Evolutionary conservation across 2,797 vertebrate species (phyloP), one percentile per base, ranked within the genome.

Genomic region (Danionella dracula): DNA sequence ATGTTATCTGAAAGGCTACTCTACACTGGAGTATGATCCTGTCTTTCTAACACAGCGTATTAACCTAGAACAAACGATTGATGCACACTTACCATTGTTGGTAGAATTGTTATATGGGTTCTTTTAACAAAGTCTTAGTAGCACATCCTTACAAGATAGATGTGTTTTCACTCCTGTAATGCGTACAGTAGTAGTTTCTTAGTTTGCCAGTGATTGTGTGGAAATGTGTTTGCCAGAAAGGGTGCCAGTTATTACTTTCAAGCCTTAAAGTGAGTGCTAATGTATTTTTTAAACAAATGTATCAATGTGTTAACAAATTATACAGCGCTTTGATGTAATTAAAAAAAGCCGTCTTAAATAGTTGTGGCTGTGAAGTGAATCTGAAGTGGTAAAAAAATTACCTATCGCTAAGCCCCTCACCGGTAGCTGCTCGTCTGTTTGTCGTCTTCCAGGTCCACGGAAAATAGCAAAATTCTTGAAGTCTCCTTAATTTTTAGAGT

Each of bases 191-290:
- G 23, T 50, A 56, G 69, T 63, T 50, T 11, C 40, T 63, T 59
- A 37, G 57, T 11, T 27, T 1, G 19, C 8, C n/a, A 16, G 60
- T 19, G 37, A 9, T 35, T 32, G 63, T 3, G 42, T 38, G 50
- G 34, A 41, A 35, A 54, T 1, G 48, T 44, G 57, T 66, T 16
- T 49, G 27, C 4, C 10, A 20, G 49, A 23, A 13, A 21, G 37
- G 56, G 23, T 58, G 60, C 45, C 44, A n/a, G 46, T 68, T 75
- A 69, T 60, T 69, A 78, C 65, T 71, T 68, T 13, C 64, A 73
- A 66, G 73, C 73, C 76, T 78, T 78, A 74, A 78, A 34, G 71
- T 73, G 60, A 69, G 67, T 60, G 48, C 48, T 57, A 48, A 68
- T 50, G 37, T 71, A 32, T 71, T 74, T 66, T 50, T 31, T 16